A percentile compares a stretch with the other conserved stretches of the same genome.
These are phyloP conservation scores for Megaleporinus macrocephalus DNA, from an alignment of 2,113 vertebrate genomes.

Conservation along the genomic window DNA sequence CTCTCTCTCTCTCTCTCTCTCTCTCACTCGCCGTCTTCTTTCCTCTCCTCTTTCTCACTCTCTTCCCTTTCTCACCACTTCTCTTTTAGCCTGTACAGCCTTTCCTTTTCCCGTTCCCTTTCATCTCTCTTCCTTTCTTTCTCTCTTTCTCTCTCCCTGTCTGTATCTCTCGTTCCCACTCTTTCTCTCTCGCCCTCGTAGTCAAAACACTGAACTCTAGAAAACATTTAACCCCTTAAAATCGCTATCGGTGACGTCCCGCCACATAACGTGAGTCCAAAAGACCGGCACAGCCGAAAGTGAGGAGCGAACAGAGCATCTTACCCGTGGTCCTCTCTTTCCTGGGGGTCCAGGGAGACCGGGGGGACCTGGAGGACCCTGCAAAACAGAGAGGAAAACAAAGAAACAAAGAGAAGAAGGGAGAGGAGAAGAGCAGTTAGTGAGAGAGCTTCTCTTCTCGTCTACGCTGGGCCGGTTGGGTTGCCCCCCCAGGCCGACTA, in stretches of 20 bases:
- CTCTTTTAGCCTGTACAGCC: too few relatives aligned
- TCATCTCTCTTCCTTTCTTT: neutral
- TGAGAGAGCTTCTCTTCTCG: conserved; percentile 62
- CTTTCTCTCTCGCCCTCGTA: neutral
- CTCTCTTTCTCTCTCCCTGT: neutral
- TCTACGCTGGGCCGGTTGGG: neutral
- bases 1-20: neutral
- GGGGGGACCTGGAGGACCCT: conserved; percentile 92
- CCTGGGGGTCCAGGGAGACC: conserved; percentile 91
- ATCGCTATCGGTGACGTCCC: neutral
- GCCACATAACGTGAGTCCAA: too few relatives aligned
- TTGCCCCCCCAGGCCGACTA: too few relatives aligned
- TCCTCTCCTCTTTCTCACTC: neutral
- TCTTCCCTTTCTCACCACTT: neutral
- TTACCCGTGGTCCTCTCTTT: conserved; percentile 92
- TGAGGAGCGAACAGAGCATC: conserved; percentile 42
- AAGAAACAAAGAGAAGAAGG: conserved; percentile 49
- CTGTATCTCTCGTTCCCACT: neutral
- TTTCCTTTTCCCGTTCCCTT: too few relatives aligned
- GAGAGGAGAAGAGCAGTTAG: conserved; percentile 50
- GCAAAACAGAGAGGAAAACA: conserved; percentile 45
- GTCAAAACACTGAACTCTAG: too few relatives aligned
- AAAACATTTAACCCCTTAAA: too few relatives aligned
- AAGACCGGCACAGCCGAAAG: neutral
- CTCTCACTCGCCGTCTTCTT: neutral